These are phyloP conservation scores for Rhinoderma darwinii DNA, from an alignment of 2,113 vertebrate genomes.

Conservation along the genomic window DNA sequence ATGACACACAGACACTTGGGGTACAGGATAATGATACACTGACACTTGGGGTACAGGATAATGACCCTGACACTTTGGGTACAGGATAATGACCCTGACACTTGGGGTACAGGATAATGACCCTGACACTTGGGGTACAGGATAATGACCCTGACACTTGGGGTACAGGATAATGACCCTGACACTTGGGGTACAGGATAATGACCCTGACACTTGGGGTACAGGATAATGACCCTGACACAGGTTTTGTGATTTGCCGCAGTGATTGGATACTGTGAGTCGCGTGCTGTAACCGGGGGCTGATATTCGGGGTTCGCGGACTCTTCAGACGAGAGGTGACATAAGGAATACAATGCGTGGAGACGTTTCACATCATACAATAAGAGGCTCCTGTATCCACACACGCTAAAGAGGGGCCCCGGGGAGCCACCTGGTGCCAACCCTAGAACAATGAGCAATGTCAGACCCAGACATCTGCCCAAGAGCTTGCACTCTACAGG, in stretches of 20 bases:
- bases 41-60: background rate
- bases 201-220: background rate
- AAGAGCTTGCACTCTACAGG: background rate
- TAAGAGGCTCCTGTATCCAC: slow-evolving; percentile 26
- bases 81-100: background rate
- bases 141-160: background rate
- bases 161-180: background rate
- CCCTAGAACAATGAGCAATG: slow-evolving; percentile 28
- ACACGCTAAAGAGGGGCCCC: slow-evolving; percentile 41
- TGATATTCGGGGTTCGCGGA: background rate
- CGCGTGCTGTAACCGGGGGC: background rate
- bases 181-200: background rate
- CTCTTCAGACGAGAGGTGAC: slow-evolving; percentile 7
- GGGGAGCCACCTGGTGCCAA: slow-evolving; percentile 13
- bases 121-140: background rate
- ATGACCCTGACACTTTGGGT: background rate
- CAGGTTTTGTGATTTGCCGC: background rate
- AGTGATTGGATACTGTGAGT: background rate
- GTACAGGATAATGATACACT: too few relatives aligned
- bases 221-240: background rate
- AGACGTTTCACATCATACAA: slow-evolving; percentile 41
- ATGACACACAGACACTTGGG: too few relatives aligned
- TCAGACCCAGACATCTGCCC: background rate
- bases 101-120: background rate
- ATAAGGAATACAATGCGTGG: slow-evolving; percentile 40